Evolutionary conservation across 2,888 invertebrate species (phyloP).

Genomic region (Myathropa florea): DNA sequence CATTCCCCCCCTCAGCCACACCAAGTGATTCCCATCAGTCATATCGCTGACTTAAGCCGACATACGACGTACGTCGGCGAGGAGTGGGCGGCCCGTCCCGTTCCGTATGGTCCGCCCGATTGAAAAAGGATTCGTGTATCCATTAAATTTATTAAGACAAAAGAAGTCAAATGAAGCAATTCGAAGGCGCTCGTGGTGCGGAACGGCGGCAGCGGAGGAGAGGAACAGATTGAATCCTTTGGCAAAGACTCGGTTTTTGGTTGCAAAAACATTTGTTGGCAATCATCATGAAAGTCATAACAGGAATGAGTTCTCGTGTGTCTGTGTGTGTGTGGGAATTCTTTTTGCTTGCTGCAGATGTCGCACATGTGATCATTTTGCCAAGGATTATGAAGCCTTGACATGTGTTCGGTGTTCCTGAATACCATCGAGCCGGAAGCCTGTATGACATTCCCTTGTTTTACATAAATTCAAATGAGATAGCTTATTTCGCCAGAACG

Average conservation of each 20-base stretch:
- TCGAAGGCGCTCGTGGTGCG: background rate
- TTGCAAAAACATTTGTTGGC: conserved; percentile 18
- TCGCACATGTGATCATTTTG: conserved; percentile 1
- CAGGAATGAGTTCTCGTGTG: background rate
- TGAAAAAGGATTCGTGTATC: conserved; percentile 18
- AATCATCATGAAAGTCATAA: conserved; percentile 6
- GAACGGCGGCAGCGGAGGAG: background rate
- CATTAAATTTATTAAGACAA: conserved; percentile 36
- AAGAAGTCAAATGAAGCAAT: conserved; percentile 11
- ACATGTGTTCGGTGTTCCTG: conserved; percentile 18
- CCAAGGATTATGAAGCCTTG: background rate
- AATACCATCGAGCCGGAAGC: background rate
- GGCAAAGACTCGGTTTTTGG: conserved; percentile 1
- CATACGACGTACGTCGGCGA: background rate
- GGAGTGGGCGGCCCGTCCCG: background rate
- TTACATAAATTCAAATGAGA: conserved; percentile 17
- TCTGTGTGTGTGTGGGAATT: background rate
- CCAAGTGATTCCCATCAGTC: conserved; percentile 18
- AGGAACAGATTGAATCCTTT: conserved; percentile 7
- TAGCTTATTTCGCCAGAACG: background rate
- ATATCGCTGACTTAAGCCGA: conserved; percentile 43
- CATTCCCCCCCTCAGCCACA: background rate
- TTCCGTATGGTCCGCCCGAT: conserved; percentile 3
- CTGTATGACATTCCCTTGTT: conserved; percentile 1
- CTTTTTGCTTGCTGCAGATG: background rate